Evolutionary conservation across 2,888 invertebrate species (phyloP), one percentile per base, ranked within the genome.

Genomic region (Resseliella maxima): DNA sequence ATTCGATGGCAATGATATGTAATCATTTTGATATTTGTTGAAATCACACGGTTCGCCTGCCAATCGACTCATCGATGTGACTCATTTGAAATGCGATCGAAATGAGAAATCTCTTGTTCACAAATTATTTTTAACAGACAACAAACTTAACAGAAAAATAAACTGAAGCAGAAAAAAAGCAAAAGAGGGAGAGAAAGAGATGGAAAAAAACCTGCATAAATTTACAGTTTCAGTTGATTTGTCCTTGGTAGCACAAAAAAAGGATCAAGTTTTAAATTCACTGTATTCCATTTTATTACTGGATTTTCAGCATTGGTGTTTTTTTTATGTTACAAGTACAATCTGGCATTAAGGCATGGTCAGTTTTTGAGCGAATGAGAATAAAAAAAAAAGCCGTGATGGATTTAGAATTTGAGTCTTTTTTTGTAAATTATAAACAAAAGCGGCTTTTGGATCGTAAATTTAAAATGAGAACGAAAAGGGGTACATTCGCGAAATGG

Each of bases 21-120:
- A 72, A 72, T 72, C 35, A 12, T n/a, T 50, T 21, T 72, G 72
- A 27, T 31, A 31, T 72, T 72, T 72, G 27, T 72, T 2, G 1
- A 31, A n/a, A n/a, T n/a, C 72, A 15, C 27, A 59, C 27, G 15
- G 31, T 15, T 5, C 35, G 72, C 15, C 31, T 72, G 72, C 15
- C 72, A n/a, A 59, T 72, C 72, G 72, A 6, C 31, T 72, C 31
- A 15, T 5, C n/a, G 72, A 72, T 31, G 72, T 72, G 72, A 72
- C 31, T 72, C 72, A 72, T 72, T 72, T 35, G 27, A 31, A 31
- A 31, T 72, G 31, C 31, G 72, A 31, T 31, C 72, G 31, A 72
- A 31, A 12, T 72, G 72, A 15, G 18, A 72, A 72, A 72, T 72
- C 72, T 72, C 72, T 31, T 72, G 35, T 72, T 72, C 72, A 72